Percentiles rank a stretch among this genome's conserved stretches.
These are phyloP conservation scores for Pantherophis vulpinus DNA, from an alignment of 2,797 vertebrate genomes.

Conservation along the genomic window DNA sequence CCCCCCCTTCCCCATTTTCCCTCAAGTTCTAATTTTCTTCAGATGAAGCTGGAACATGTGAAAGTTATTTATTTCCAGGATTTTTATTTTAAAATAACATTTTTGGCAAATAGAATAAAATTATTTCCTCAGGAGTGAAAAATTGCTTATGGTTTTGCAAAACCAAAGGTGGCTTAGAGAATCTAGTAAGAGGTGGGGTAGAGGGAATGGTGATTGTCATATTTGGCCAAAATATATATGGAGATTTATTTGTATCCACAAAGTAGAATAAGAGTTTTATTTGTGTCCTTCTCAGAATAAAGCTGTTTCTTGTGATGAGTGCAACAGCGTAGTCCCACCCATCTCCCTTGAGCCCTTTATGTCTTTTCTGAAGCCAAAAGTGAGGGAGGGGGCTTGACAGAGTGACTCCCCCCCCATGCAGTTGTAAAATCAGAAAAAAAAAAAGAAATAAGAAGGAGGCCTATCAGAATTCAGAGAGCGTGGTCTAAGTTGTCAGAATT, in stretches of 20 bases:
- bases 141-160: neutral
- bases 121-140: neutral
- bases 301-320: neutral
- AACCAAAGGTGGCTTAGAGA: neutral
- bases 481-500: neutral
- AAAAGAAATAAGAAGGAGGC: neutral
- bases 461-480: neutral
- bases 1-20: constrained; percentile 20
- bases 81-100: neutral
- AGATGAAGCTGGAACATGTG: neutral
- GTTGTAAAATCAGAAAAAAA: neutral
- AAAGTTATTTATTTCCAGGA: neutral
- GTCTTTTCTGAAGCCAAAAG: constrained; percentile 7
- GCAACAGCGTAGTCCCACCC: neutral
- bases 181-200: neutral
- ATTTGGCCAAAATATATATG: neutral
- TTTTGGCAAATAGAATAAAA: neutral
- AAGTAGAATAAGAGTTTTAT: neutral
- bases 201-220: neutral
- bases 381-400: neutral
- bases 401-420: neutral
- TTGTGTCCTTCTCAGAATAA: neutral
- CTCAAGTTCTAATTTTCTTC: constrained; percentile 12
- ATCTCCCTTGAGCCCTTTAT: neutral
- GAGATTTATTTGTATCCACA: neutral